phyloP scores from a whole-genome alignment of 1,140 invertebrate genomes.

The Nixonia krombeini region DNA sequence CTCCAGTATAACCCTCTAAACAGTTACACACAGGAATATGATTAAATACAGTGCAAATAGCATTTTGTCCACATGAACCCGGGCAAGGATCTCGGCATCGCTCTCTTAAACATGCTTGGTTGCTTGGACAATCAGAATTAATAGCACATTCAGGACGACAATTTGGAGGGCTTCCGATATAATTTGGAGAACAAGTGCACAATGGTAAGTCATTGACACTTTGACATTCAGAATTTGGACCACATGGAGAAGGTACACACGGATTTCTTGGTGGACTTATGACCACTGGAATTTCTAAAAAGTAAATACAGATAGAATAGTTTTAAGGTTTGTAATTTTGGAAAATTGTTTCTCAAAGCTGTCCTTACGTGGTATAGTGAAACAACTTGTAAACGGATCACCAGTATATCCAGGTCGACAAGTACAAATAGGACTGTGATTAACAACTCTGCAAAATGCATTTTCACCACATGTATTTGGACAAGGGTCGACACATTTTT shows the following conservation, averaged over 20 bases:
- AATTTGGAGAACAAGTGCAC: conserved; percentile 76
- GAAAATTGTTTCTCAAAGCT: conserved; percentile 54
- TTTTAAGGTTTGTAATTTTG: conserved; percentile 45
- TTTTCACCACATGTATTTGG: conserved; percentile 70
- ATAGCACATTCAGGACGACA: conserved; percentile 80
- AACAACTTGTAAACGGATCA: conserved; percentile 72
- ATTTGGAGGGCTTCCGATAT: conserved; percentile 75
- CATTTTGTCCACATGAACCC: conserved; percentile 74
- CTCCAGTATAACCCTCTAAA: conserved; percentile 68
- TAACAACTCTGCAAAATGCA: conserved; percentile 65
- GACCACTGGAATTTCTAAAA: conserved; percentile 22
- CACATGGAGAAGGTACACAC: conserved; percentile 73
- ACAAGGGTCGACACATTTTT: conserved; percentile 69
- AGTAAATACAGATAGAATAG: neutral
- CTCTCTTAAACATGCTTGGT: conserved; percentile 77
- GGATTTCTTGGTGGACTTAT: conserved; percentile 66
- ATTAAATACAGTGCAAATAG: conserved; percentile 73
- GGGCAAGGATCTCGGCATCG: conserved; percentile 74
- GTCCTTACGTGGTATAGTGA: conserved; percentile 53
- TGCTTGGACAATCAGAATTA: conserved; percentile 77
- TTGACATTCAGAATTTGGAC: conserved; percentile 71
- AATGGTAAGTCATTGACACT: conserved; percentile 69
- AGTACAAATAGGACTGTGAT: conserved; percentile 68
- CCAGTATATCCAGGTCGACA: conserved; percentile 68
- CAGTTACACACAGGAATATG: conserved; percentile 75